These are phyloP conservation scores for Drosophila atripex DNA, from an alignment of 2,888 invertebrate species.

Conservation along the genomic window DNA sequence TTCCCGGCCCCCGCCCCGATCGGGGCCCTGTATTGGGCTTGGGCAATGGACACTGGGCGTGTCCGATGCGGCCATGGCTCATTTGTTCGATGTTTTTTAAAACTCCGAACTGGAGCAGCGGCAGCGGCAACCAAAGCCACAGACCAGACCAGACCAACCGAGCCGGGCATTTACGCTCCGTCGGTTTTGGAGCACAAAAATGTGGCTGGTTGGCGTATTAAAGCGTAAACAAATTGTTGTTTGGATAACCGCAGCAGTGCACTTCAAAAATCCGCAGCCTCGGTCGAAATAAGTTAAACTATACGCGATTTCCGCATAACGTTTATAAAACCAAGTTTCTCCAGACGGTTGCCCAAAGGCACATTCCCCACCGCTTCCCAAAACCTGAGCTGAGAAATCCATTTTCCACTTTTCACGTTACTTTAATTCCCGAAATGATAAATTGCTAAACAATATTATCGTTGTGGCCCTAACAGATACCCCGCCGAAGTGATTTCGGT, in stretches of 20 bases:
- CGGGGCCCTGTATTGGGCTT: not conserved
- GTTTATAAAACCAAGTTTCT: no score
- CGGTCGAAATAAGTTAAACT: not conserved
- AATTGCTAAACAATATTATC: conserved; percentile 2
- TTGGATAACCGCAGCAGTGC: conserved; percentile 50
- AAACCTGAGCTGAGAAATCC: no score
- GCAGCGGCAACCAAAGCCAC: conserved; percentile 3
- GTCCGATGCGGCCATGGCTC: conserved; percentile 59
- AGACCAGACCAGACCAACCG: conserved; percentile 22
- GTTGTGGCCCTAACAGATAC: conserved; percentile 86
- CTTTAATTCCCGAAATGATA: conserved; percentile 11
- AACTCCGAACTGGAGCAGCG: conserved; percentile 45
- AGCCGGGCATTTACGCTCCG: conserved; percentile 59
- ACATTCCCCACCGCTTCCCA: no score
- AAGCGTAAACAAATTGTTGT: conserved; percentile 54
- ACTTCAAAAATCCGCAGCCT: conserved; percentile 46
- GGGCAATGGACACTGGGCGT: conserved; percentile 5
- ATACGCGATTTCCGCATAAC: not conserved
- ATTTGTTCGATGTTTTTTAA: conserved; percentile 57
- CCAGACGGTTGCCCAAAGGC: no score
- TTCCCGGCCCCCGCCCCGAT: conserved; percentile 5
- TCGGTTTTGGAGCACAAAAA: conserved; percentile 66
- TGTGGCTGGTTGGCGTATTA: conserved; percentile 55
- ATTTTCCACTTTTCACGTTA: not conserved
- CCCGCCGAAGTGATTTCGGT: conserved; percentile 94